Evolutionary conservation across 2,797 vertebrate genomes (phyloP).

Genomic region (Synaphobranchus kaupii): DNA sequence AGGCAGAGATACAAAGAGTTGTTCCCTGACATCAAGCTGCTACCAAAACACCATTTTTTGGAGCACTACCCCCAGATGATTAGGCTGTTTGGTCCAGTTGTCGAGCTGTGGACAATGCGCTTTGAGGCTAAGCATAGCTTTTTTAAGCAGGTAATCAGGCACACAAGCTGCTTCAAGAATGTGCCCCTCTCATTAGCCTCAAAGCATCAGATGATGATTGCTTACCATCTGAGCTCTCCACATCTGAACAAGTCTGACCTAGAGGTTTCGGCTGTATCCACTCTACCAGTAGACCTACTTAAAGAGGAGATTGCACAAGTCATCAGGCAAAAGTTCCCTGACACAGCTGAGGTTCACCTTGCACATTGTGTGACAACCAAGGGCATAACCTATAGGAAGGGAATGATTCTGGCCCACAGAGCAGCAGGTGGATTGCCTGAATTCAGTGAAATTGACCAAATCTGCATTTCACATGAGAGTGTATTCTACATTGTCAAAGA

Average conservation of each 20-base stretch:
- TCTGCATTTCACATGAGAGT: slow-evolving; percentile 26
- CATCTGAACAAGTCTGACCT: slow-evolving; percentile 1
- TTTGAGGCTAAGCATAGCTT: slow-evolving; percentile 42
- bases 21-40: slow-evolving; percentile 9
- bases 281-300: slow-evolving; percentile 25
- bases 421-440: slow-evolving; percentile 27
- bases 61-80: slow-evolving; percentile 35
- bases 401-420: slow-evolving; percentile 36
- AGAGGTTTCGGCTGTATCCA: slow-evolving; percentile 20
- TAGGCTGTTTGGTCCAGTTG: slow-evolving; percentile 38
- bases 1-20: slow-evolving; percentile 5
- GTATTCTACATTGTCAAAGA: slow-evolving; percentile 28
- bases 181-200: slow-evolving; percentile 22
- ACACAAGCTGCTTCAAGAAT: slow-evolving; percentile 38
- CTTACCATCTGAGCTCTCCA: slow-evolving; percentile 24
- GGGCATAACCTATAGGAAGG: slow-evolving; percentile 34
- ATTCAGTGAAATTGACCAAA: slow-evolving; percentile 39
- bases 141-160: slow-evolving; percentile 37
- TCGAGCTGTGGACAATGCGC: slow-evolving; percentile 38
- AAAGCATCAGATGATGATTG: slow-evolving; percentile 41
- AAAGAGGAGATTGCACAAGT: slow-evolving; percentile 23
- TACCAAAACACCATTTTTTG: slow-evolving; percentile 25
- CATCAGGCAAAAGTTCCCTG: slow-evolving; percentile 23
- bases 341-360: slow-evolving; percentile 25
- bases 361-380: slow-evolving; percentile 33